These are phyloP conservation scores for Pachliopta kotzebuea DNA, from an alignment of 2,888 invertebrate species.

Conservation along the genomic window DNA sequence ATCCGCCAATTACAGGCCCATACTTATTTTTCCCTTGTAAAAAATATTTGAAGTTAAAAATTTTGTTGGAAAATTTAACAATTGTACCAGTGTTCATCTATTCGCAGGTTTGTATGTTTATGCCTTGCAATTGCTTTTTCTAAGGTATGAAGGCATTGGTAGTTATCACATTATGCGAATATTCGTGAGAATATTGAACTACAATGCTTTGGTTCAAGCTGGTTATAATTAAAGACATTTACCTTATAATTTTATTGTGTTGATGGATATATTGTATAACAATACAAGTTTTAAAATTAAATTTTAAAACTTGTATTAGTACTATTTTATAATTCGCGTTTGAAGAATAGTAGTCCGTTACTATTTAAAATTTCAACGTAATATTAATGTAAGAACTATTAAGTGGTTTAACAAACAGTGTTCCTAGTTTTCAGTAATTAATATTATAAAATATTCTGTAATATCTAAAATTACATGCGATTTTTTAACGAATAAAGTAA, in stretches of 20 bases:
- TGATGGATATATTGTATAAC: no score
- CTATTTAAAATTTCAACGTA: no score
- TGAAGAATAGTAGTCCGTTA: no score
- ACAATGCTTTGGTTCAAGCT: neutral
- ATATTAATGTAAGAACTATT: no score
- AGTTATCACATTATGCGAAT: slow-evolving; percentile 24
- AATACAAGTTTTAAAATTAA: no score
- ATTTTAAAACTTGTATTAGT: no score
- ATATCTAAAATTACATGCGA: no score
- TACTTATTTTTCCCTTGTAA: slow-evolving; percentile 34
- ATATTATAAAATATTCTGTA: no score
- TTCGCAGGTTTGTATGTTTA: slow-evolving; percentile 62
- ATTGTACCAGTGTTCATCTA: slow-evolving; percentile 55
- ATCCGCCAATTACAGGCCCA: slow-evolving; percentile 32
- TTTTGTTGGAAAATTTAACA: slow-evolving; percentile 29
- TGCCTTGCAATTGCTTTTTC: slow-evolving; percentile 28
- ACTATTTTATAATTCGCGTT: no score
- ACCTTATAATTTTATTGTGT: neutral
- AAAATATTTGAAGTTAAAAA: slow-evolving; percentile 15
- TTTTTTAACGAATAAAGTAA: no score
- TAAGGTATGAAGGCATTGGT: slow-evolving; percentile 18
- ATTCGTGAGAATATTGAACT: slow-evolving; percentile 8
- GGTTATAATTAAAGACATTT: neutral
- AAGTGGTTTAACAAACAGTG: no score
- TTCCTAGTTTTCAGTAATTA: no score